Evolutionary conservation across 2,888 invertebrate species (phyloP).

Genomic region (Zootermopsis nevadensis): DNA sequence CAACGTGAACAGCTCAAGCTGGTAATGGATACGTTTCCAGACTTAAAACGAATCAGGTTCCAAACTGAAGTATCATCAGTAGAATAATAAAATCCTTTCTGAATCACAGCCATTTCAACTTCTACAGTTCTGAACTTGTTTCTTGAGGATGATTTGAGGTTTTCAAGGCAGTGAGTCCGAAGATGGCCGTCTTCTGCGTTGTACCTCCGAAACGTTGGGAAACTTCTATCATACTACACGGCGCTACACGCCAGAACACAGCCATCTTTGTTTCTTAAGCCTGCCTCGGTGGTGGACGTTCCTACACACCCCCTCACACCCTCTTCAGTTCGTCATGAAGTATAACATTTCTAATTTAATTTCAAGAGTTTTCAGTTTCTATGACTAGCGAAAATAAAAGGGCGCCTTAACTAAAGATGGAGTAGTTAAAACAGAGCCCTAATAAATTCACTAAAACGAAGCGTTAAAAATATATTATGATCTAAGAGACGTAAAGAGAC

Average conservation of each 20-base stretch:
- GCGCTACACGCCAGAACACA: too few species aligned
- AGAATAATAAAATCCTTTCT: background rate
- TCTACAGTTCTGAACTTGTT: background rate
- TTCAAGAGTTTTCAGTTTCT: conserved; percentile 31
- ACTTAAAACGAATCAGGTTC: background rate
- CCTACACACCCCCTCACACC: background rate
- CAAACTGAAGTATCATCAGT: too few species aligned
- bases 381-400: conserved; percentile 31
- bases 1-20: background rate
- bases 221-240: too few species aligned
- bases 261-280: too few species aligned
- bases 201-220: too few species aligned
- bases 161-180: too few species aligned
- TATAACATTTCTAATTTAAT: conserved; percentile 30
- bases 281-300: background rate
- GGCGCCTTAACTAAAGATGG: background rate
- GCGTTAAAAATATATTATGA: conserved; percentile 25
- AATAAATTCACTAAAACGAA: conserved; percentile 33
- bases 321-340: background rate
- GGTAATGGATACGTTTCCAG: background rate
- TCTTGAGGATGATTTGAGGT: too few species aligned
- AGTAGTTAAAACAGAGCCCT: background rate
- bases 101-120: background rate
- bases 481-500: background rate
- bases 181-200: too few species aligned